A percentile compares a stretch with the other conserved stretches of the same genome.
These are phyloP conservation scores for Entelurus aequoreus DNA, from an alignment of 2,113 vertebrate species.

Conservation along the genomic window DNA sequence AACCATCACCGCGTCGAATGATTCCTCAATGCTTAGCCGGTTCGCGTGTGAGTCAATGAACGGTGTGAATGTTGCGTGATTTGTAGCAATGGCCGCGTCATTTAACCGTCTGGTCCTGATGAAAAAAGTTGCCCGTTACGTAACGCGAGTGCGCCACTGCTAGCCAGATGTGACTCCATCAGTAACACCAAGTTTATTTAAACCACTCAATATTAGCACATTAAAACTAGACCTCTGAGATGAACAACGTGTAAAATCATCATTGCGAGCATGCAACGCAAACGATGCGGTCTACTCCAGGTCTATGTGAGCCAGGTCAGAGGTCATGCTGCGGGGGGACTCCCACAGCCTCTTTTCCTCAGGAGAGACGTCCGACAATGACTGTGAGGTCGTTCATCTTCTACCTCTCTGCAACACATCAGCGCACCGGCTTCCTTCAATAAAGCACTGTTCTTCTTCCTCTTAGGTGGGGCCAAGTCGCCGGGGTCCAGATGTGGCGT, in stretches of 20 bases:
- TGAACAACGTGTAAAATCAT: no score
- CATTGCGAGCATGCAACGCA: no score
- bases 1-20: background rate
- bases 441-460: constrained; percentile 20
- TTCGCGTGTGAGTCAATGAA: background rate
- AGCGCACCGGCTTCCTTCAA: background rate
- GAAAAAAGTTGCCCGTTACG: constrained; percentile 55
- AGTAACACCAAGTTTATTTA: background rate
- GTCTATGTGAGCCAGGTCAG: constrained; percentile 52
- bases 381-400: constrained; percentile 62
- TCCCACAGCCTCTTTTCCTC: constrained; percentile 62
- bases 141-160: constrained; percentile 48
- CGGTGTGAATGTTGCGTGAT: background rate
- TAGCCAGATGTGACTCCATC: constrained; percentile 1
- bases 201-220: no score
- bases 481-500: constrained; percentile 48
- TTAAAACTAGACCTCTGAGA: no score
- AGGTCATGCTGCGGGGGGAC: constrained; percentile 67
- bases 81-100: background rate
- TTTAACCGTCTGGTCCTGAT: background rate
- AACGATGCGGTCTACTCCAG: constrained; percentile 14
- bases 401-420: constrained; percentile 6
- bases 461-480: constrained; percentile 58
- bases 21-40: background rate
- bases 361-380: constrained; percentile 64